phyloP scores from a whole-genome alignment of 2,797 vertebrate genomes.

The Telmatherina bonti region DNA sequence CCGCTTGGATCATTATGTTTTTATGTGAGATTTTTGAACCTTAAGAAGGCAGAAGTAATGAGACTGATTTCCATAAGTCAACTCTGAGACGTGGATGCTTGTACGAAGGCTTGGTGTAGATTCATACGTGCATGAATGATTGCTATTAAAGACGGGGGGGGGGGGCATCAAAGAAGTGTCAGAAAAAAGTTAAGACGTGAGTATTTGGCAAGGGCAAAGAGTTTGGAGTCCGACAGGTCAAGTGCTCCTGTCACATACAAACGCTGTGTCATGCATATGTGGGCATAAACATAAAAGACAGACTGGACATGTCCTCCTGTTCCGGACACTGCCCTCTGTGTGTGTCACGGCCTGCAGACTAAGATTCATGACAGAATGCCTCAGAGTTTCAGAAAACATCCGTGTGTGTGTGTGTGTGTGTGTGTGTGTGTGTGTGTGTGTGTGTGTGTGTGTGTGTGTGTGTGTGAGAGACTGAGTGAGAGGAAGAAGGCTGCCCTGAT shows the following conservation, averaged over 20 bases:
- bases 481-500: conserved; percentile 59
- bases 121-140: conserved; percentile 33
- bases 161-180: conserved; percentile 26
- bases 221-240: conserved; percentile 55
- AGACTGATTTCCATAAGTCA: conserved; percentile 65
- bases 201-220: conserved; percentile 63
- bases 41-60: conserved; percentile 59
- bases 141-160: conserved; percentile 35
- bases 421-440: conserved; percentile 34
- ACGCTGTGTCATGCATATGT: conserved; percentile 51
- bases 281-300: conserved; percentile 57
- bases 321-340: conserved; percentile 69
- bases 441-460: no score
- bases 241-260: conserved; percentile 56
- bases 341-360: conserved; percentile 76
- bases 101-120: conserved; percentile 39
- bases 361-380: conserved; percentile 70
- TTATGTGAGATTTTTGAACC: conserved; percentile 59
- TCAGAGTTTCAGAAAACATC: conserved; percentile 42
- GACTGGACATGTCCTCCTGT: conserved; percentile 70
- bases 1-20: conserved; percentile 71
- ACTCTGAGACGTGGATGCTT: conserved; percentile 49
- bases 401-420: conserved; percentile 18
- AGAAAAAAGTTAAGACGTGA: conserved; percentile 16
- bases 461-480: no score